These are phyloP conservation scores for Siphamia tubifer DNA, from an alignment of 2,113 vertebrate species.

Conservation along the genomic window DNA sequence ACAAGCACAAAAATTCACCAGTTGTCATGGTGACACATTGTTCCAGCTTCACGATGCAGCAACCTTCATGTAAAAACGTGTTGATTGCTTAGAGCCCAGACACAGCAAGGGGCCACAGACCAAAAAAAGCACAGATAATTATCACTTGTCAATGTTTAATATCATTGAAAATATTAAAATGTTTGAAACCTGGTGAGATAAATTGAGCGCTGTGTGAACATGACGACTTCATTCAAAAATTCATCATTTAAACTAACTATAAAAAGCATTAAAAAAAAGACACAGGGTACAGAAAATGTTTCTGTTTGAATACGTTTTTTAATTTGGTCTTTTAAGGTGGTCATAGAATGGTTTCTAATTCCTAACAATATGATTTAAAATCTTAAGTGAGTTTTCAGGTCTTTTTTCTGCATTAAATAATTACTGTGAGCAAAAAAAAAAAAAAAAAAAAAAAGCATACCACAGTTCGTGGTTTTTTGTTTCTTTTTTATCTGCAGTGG, in stretches of 20 bases:
- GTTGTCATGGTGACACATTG: conserved; percentile 44
- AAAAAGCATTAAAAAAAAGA: not conserved
- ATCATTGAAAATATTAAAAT: conserved; percentile 30
- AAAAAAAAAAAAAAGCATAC: no score
- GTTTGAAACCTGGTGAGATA: not conserved
- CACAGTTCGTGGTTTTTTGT: no score
- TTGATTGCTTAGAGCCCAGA: conserved; percentile 54
- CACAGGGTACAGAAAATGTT: no score
- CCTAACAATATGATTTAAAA: no score
- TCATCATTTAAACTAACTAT: not conserved
- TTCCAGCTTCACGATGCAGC: conserved; percentile 10
- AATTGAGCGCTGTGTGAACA: not conserved
- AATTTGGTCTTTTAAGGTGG: no score
- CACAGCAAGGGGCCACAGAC: not conserved
- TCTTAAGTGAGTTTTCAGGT: no score
- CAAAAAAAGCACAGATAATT: conserved; percentile 34
- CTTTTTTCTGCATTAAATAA: no score
- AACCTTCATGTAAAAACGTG: conserved; percentile 55
- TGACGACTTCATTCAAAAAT: not conserved
- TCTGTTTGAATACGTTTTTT: no score
- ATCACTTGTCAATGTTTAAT: conserved; percentile 39
- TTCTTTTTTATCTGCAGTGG: no score
- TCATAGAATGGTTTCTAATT: no score
- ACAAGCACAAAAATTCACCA: conserved; percentile 39
- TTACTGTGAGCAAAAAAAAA: no score